Evolutionary conservation across 2,888 invertebrate genomes (phyloP).

Genomic region (Hyalella azteca): DNA sequence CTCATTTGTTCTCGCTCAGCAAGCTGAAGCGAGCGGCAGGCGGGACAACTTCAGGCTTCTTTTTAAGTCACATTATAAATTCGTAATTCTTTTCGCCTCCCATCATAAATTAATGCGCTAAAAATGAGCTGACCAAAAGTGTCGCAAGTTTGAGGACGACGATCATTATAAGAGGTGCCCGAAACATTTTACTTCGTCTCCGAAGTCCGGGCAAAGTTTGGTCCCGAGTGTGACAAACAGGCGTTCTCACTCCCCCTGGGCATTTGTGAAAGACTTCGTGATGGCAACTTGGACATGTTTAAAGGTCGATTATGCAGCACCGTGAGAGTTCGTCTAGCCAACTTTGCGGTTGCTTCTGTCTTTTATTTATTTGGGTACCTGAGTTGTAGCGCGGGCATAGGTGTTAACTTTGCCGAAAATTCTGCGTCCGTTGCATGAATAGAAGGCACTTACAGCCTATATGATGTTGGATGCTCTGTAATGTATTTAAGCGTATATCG

Average conservation of each 20-base stretch:
- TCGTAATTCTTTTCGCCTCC: neutral
- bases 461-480: no score
- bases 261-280: constrained; percentile 27
- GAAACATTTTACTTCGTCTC: constrained; percentile 21
- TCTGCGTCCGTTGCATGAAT: no score
- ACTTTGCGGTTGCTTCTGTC: neutral
- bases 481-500: no score
- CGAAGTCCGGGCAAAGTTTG: neutral
- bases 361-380: no score
- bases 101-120: constrained; percentile 3
- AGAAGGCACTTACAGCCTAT: no score
- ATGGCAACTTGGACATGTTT: constrained; percentile 32
- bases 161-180: constrained; percentile 4
- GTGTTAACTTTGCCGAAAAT: no score
- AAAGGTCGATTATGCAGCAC: constrained; percentile 34
- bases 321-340: neutral
- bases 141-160: neutral
- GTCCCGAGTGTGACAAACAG: constrained; percentile 8
- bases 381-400: no score
- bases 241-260: neutral
- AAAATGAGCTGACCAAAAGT: constrained; percentile 17
- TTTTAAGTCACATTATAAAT: no score
- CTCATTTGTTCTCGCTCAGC: no score
- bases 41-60: no score
- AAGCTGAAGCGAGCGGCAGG: no score